Percentiles rank a stretch among this genome's conserved stretches.
Evolutionary conservation across 2,797 vertebrate genomes (phyloP).

Genomic region (Enteromius unitaeniatus): DNA sequence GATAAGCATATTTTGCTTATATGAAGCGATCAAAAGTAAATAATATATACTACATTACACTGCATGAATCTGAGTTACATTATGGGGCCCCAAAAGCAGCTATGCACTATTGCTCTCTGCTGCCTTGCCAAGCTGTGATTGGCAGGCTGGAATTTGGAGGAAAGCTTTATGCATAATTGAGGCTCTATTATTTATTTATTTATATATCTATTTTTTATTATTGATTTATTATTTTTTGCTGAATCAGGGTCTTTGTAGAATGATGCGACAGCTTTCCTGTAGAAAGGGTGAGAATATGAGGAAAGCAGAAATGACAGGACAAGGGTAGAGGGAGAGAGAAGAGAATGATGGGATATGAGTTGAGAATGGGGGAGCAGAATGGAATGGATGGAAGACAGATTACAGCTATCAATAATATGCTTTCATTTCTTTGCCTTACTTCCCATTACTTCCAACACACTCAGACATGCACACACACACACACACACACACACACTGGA

Average conservation of each 20-base stretch:
- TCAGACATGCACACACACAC: conserved; percentile 43
- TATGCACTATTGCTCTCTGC: conserved; percentile 47
- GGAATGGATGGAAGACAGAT: conserved; percentile 40
- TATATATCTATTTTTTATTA: conserved; percentile 48
- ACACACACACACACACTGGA: conserved; percentile 15
- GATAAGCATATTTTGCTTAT: not conserved
- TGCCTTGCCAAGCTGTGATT: conserved; percentile 48
- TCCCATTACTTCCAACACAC: conserved; percentile 41
- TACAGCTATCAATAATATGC: conserved; percentile 43
- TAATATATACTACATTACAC: not conserved
- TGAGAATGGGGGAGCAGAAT: conserved; percentile 13
- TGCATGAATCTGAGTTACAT: conserved; percentile 12
- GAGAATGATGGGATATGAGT: conserved; percentile 27
- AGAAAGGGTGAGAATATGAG: conserved; percentile 28
- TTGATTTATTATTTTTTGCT: conserved; percentile 67
- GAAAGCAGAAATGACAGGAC: conserved; percentile 23
- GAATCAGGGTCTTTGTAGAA: conserved; percentile 71
- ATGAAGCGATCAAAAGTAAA: not conserved
- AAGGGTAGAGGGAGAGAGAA: conserved; percentile 1
- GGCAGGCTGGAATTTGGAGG: conserved; percentile 75
- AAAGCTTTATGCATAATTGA: conserved; percentile 82
- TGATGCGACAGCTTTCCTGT: conserved; percentile 65
- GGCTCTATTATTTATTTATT: conserved; percentile 60
- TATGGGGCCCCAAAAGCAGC: conserved; percentile 55
- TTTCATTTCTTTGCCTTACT: conserved; percentile 39